Base-by-base conservation (phyloP, 2,888 invertebrate genomes). In the Plebejus argus region DNA sequence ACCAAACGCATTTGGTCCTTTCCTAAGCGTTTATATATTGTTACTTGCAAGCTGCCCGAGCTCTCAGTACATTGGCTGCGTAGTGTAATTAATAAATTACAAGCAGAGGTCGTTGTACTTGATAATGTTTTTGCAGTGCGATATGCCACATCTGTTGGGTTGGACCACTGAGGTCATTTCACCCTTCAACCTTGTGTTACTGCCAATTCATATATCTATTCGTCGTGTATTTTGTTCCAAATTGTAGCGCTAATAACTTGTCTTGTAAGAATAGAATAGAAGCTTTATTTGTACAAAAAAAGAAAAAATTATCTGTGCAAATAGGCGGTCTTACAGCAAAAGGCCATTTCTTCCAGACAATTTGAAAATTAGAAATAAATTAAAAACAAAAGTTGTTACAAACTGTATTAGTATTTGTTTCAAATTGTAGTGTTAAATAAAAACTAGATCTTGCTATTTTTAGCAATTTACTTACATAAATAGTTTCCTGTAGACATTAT, bases 21-120 rank as follows among this genome's bases (percentile, higher is more conserved):
- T 81, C 78, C 81, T 76, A 81, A 53, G 20, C 23, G 74, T 53
- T 49, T 8, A 53, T 49, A 12, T 28, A 28, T 28, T 20, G 49
- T 66, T 28, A 74, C 45, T 49, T 23, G 39, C 71, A 39, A 56
- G 35, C 70, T 81, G 81, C 80, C 80, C 53, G 74, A 83, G 82
- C 84, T 90, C 90, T 83, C 77, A 83, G 81, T 87, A 87, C 81
- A 86, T 83, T 89, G 91, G 91, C 76, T 83, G 84, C 84, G 84
- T 86, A 84, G 89, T 88, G 88, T 90, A 92, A 93, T 93, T 93
- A 92, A 92, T 93, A 92, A 91, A 92, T 92, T 90, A 92, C 90
- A 86, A 89, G 87, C 86, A 84, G 88, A 89, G 93, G 93, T 93
- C 92, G 83, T 91, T 91, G 93, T 86, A 88, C 92, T 83, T 84